Percentiles rank a stretch among this genome's conserved stretches.
Conservation (phyloP, 2,888 invertebrate genomes). For the Stenotaenia linearis region DNA sequence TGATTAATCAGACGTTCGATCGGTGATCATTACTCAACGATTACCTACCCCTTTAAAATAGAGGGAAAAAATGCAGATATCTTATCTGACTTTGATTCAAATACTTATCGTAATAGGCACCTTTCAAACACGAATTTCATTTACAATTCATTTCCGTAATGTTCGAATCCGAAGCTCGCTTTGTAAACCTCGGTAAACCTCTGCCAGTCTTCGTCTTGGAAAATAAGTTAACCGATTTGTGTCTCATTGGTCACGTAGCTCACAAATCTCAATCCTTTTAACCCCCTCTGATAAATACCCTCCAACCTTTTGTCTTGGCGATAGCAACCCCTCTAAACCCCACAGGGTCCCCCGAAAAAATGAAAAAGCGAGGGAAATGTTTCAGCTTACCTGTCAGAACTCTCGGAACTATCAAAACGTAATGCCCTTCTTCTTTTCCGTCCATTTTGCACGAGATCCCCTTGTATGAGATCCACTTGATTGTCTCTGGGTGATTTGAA, state of each 20-base stretch:
- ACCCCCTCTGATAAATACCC: neutral
- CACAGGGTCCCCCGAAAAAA: too few species aligned
- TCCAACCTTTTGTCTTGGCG: neutral
- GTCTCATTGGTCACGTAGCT: neutral
- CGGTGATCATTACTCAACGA: neutral
- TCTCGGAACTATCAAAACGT: slow-evolving; percentile 89
- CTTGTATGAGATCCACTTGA: slow-evolving; percentile 21
- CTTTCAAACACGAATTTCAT: neutral
- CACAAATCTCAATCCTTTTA: neutral
- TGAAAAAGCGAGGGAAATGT: neutral
- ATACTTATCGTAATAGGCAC: neutral
- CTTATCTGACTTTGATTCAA: neutral
- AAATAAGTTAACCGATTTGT: neutral
- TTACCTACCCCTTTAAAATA: neutral
- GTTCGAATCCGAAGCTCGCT: neutral
- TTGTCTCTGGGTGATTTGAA: slow-evolving; percentile 24
- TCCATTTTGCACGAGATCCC: neutral
- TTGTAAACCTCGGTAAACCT: too few species aligned
- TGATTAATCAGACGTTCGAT: neutral
- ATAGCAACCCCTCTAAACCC: neutral
- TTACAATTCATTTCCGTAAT: neutral
- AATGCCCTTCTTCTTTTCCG: slow-evolving; percentile 79
- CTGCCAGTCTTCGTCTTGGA: neutral
- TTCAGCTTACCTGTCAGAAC: slow-evolving; percentile 76
- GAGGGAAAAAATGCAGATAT: neutral